Conservation (phyloP, 2,888 invertebrate species). For the Ypsolopha sequella region DNA sequence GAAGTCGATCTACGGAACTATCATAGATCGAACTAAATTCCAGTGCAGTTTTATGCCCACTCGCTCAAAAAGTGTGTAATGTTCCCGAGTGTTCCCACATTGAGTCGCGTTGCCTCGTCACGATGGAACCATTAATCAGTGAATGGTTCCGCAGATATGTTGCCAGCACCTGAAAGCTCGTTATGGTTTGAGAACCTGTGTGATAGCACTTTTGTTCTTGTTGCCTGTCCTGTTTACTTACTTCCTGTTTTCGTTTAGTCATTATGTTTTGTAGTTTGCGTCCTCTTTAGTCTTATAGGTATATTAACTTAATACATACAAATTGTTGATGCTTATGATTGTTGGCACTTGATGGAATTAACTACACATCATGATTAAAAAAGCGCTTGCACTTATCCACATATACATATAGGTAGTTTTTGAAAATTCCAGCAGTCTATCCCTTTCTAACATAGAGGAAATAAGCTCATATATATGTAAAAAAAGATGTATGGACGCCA, state of each 20-base stretch:
- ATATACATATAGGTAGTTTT: too few relatives aligned
- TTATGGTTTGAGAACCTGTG: constrained; percentile 15
- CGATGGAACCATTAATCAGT: constrained; percentile 52
- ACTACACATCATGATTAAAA: too few relatives aligned
- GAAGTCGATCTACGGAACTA: too few relatives aligned
- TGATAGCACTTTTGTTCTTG: constrained; percentile 36
- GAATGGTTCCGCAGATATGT: constrained; percentile 31
- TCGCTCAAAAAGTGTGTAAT: too few relatives aligned
- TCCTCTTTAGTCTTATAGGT: background rate
- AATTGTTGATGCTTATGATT: background rate
- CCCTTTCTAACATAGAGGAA: too few relatives aligned
- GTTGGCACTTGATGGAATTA: too few relatives aligned
- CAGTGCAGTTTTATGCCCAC: too few relatives aligned
- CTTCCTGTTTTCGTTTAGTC: constrained; percentile 25
- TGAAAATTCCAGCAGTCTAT: too few relatives aligned
- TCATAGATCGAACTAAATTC: too few relatives aligned
- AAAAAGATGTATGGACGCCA: too few relatives aligned
- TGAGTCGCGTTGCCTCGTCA: constrained; percentile 36
- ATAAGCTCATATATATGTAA: too few relatives aligned
- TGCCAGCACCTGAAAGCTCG: constrained; percentile 41
- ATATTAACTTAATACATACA: background rate
- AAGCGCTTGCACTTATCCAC: too few relatives aligned
- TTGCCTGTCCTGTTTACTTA: constrained; percentile 16
- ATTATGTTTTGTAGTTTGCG: constrained; percentile 11
- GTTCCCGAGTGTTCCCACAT: constrained; percentile 1